Base-by-base conservation (phyloP, 2,888 invertebrate genomes). In the Lepidochrysops patricia region DNA sequence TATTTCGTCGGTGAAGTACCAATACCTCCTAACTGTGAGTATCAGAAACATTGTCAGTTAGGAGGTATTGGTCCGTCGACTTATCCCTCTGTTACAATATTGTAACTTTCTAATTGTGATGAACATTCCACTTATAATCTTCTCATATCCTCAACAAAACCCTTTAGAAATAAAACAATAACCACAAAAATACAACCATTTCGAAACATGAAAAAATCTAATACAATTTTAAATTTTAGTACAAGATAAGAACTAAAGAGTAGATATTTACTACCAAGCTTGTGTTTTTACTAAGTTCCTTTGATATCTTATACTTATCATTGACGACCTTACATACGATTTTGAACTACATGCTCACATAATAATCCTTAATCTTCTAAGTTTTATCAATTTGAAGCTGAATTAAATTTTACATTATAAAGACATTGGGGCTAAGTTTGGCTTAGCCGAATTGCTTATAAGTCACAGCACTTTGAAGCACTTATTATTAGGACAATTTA, bases 391-490 rank as follows among this genome's bases (percentile, higher is more conserved):
- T 7, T 43, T 19, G 43, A 43, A 23, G 43, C 43, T 19, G 43
- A 43, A 9, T 43, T 43, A 43, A n/a, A n/a, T n/a, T n/a, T n/a
- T n/a, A n/a, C n/a, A n/a, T n/a, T 43, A 43, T 43, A 19, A 15
- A 9, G 15, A 19, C 19, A 2, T 43, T 43, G 9, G 12, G 43
- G 19, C 43, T 12, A 43, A 7, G 43, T 19, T 19, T 43, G 43
- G 43, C 43, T 19, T 19, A 43, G 43, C 43, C 19, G 4, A 43
- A 43, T 43, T 43, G 43, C 43, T 43, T 19, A 43, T 19, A 19
- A 43, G 19, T 43, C 43, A 43, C 48, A 59, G 59, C 56, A 60
- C 60, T 56, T 60, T 23, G 13, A 56, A 59, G 59, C 48, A 56
- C 43, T 43, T 43, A 43, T 19, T 4, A 43, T 43, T n/a, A 43